Evolutionary conservation across 2,797 vertebrate genomes (phyloP).

Genomic region (Sebastes trivittatus): DNA sequence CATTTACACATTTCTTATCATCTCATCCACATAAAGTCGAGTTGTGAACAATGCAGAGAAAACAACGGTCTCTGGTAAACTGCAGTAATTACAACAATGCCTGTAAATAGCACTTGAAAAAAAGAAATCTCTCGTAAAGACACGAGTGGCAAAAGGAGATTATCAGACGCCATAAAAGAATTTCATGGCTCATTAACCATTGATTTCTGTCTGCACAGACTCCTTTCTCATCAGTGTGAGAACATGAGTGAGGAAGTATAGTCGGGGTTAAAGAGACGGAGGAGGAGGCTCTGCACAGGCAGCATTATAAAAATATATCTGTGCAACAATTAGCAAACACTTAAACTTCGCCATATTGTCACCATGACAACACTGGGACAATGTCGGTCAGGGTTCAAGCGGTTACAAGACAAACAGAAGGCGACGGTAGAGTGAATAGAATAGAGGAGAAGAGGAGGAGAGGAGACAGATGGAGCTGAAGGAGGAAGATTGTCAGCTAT

Average conservation of each 20-base stretch:
- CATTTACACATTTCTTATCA: neutral
- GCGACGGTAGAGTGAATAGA: slow-evolving; percentile 1
- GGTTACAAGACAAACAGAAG: slow-evolving; percentile 32
- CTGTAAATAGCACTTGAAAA: neutral
- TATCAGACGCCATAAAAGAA: slow-evolving; percentile 16
- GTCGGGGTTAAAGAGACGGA: neutral
- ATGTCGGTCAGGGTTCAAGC: slow-evolving; percentile 50
- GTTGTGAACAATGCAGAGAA: neutral
- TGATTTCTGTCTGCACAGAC: slow-evolving; percentile 27
- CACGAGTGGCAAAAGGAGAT: slow-evolving; percentile 17
- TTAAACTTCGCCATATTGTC: slow-evolving; percentile 36
- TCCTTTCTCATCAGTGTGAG: neutral
- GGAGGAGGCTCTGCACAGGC: neutral
- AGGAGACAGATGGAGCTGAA: slow-evolving; percentile 10
- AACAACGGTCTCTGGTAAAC: neutral
- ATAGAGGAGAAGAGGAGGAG: neutral
- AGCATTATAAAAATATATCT: neutral
- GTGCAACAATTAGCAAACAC: slow-evolving; percentile 37
- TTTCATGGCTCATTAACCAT: slow-evolving; percentile 52
- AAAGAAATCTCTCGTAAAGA: neutral
- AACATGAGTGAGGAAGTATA: neutral
- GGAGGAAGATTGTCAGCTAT: neutral
- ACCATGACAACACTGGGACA: slow-evolving; percentile 58
- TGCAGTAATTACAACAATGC: slow-evolving; percentile 3
- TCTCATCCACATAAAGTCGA: neutral